phyloP scores from a whole-genome alignment of 2,888 invertebrate genomes.

The Hirudinaria manillensis region DNA sequence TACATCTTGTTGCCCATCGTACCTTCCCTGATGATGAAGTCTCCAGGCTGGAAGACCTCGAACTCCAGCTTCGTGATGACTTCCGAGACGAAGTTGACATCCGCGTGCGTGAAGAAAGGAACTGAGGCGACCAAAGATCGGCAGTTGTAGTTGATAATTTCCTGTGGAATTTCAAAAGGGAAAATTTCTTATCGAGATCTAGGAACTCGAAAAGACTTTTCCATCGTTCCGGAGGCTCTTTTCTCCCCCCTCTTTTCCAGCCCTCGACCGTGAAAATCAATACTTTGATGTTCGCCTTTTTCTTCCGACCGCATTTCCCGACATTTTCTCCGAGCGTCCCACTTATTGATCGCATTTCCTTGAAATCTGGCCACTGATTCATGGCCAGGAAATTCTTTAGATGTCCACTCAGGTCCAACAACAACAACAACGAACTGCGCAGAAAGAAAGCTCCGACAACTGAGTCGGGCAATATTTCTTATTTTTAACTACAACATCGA shows the following conservation, averaged over 20 bases:
- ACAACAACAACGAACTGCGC: too few relatives aligned
- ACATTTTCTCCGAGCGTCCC: background rate
- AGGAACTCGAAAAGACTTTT: too few relatives aligned
- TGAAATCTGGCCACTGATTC: too few relatives aligned
- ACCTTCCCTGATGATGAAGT: conserved; percentile 65
- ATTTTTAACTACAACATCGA: background rate
- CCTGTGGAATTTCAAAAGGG: conserved; percentile 56
- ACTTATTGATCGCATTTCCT: too few relatives aligned
- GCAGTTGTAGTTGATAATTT: conserved; percentile 97
- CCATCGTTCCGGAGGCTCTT: background rate
- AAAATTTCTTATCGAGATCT: background rate
- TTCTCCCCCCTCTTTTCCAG: background rate
- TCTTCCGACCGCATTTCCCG: background rate
- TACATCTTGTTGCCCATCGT: conserved; percentile 98
- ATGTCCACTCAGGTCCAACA: too few relatives aligned
- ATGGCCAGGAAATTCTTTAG: too few relatives aligned
- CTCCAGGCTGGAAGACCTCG: conserved; percentile 88
- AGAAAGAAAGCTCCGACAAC: too few relatives aligned
- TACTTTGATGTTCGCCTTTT: background rate
- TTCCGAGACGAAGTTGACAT: conserved; percentile 94
- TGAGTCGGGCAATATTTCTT: too few relatives aligned
- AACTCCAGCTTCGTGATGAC: conserved; percentile 95
- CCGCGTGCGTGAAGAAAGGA: conserved; percentile 96
- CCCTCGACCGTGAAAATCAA: background rate
- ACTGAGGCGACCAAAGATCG: conserved; percentile 94